Base-by-base conservation (phyloP, 2,113 vertebrate species). In the Halcyon malimbica region DNA sequence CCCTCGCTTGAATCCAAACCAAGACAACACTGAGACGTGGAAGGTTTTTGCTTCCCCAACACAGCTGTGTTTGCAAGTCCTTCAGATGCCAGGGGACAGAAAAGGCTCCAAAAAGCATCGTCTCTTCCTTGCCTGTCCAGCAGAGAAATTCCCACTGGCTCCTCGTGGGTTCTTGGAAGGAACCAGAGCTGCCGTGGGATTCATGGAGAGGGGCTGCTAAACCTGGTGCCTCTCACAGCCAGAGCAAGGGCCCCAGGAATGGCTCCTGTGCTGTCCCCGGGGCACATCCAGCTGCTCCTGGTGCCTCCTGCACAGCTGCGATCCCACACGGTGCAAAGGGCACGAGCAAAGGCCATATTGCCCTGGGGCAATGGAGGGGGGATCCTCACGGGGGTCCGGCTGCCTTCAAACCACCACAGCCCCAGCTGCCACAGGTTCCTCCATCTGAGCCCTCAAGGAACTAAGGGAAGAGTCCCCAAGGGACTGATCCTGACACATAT, bases 1-100 rank as follows among this genome's bases (percentile, higher is more conserved):
- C 89, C 62, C 50, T 76, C 4, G 0, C 77, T 92, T 76, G 94
- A 93, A 92, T 82, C 65, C 56, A 81, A 93, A 96, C 46, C 89
- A 84, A 76, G 65, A 78, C 73, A 85, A 88, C 92, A 92, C 1
- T 0, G 5, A 87, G 92, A 86, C 0, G 1, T 39, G 57, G 60
- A 93, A 92, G 41, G 89, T 5, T 94, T 93, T 35, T 76, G 83
- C 77, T 89, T 79, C 59, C 86, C 67, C 91, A 96, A 93, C 89
- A 94, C 93, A 95, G 93, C 94, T 93, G 95, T 92, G 94, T 96
- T 96, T 96, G n/a, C 21, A 57, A 93, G 48, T 54, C 73, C 79
- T 91, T 31, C 1, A 4, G 64, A 63, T 89, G 62, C 64, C n/a
- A 86, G 20, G 33, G 83, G 25, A 94, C 39, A 62, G 62, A 56